Conservation (phyloP, 2,888 invertebrate genomes). For the Aethes cnicana region DNA sequence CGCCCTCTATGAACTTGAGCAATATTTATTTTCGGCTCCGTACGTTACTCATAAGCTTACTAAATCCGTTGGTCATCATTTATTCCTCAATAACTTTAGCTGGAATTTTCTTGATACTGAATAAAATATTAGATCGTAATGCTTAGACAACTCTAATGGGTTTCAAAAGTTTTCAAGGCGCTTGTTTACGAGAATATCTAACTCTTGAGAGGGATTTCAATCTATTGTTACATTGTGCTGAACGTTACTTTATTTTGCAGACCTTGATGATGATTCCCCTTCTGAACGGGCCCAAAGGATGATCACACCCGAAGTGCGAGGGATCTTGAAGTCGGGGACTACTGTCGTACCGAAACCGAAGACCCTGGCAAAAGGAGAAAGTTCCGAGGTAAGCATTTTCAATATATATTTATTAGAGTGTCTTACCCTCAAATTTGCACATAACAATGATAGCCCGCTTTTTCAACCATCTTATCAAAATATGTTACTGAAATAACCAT, state of each 20-base stretch:
- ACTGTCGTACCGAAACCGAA: conserved; percentile 71
- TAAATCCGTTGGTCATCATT: conserved; percentile 43
- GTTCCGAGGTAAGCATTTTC: conserved; percentile 70
- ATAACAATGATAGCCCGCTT: too few species aligned
- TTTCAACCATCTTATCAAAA: too few species aligned
- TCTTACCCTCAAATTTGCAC: too few species aligned
- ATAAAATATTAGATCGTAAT: conserved; percentile 5
- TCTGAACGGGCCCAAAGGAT: conserved; percentile 80
- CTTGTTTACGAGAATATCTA: conserved; percentile 9
- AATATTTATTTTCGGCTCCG: conserved; percentile 52
- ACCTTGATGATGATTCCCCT: conserved; percentile 70
- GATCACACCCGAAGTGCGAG: conserved; percentile 79
- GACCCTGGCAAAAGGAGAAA: conserved; percentile 72
- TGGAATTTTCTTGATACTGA: conserved; percentile 15
- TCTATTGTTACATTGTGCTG: background rate
- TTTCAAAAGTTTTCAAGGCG: background rate
- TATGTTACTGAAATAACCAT: too few species aligned
- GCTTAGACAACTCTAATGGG: conserved; percentile 18
- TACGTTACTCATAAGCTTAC: conserved; percentile 47
- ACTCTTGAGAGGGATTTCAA: background rate
- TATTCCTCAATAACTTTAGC: conserved; percentile 21
- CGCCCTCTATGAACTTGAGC: conserved; percentile 35
- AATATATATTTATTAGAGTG: too few species aligned
- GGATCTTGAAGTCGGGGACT: conserved; percentile 79
- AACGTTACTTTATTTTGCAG: conserved; percentile 43